Conservation (phyloP, 2,888 invertebrate species). For the Netelia virgata region DNA sequence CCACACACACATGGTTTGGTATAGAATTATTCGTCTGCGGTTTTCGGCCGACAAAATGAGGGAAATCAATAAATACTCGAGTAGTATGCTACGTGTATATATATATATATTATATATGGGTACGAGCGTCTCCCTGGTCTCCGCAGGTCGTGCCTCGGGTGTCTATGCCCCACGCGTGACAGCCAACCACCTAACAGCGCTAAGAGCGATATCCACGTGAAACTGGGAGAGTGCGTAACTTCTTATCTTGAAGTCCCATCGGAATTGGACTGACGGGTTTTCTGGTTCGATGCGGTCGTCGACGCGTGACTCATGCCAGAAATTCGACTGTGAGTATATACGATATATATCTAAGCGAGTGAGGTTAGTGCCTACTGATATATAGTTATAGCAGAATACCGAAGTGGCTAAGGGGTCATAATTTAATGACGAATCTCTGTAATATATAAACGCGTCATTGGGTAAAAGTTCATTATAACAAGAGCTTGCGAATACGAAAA, state of each 20-base stretch:
- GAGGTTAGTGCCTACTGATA: constrained; percentile 29
- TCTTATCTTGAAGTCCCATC: constrained; percentile 70
- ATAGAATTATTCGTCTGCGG: constrained; percentile 3
- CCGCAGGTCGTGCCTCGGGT: constrained; percentile 34
- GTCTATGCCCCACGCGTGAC: not conserved
- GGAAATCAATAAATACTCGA: constrained; percentile 50
- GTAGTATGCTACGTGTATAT: not conserved
- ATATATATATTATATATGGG: not conserved
- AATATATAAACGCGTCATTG: constrained; percentile 33
- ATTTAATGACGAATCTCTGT: constrained; percentile 68
- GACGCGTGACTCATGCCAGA: constrained; percentile 66
- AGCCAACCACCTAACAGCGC: constrained; percentile 8
- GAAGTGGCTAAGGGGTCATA: constrained; percentile 57
- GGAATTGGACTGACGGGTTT: constrained; percentile 71
- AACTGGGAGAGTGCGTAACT: constrained; percentile 57
- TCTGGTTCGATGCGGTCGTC: constrained; percentile 67
- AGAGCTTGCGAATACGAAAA: constrained; percentile 33
- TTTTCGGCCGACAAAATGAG: constrained; percentile 19
- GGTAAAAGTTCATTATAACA: constrained; percentile 40
- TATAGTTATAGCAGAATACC: constrained; percentile 13
- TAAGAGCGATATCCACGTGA: constrained; percentile 55
- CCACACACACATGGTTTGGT: not conserved
- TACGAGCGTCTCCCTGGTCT: constrained; percentile 14
- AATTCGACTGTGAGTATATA: constrained; percentile 57
- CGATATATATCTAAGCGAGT: constrained; percentile 30